Conservation (phyloP, 2,888 invertebrate species). For the Agriotes lineatus region DNA sequence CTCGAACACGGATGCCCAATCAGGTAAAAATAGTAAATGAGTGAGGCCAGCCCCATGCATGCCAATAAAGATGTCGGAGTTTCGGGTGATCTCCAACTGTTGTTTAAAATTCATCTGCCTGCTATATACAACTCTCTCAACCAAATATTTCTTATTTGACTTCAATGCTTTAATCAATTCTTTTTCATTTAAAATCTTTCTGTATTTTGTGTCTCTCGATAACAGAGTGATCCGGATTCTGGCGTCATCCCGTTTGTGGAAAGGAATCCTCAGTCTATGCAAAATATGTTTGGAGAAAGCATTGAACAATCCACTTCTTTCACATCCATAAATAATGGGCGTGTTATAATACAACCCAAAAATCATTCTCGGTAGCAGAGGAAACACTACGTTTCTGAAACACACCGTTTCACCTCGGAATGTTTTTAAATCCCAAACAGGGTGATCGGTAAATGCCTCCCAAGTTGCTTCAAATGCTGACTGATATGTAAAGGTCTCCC, state of each 20-base stretch:
- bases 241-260: constrained; percentile 67
- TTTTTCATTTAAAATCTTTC: constrained; percentile 90
- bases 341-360: constrained; percentile 98
- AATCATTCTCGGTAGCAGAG: constrained; percentile 95
- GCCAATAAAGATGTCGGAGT: constrained; percentile 94
- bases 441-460: constrained; percentile 88
- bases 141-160: constrained; percentile 73
- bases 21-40: constrained; percentile 94
- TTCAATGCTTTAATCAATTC: constrained; percentile 79
- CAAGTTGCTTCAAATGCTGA: constrained; percentile 91
- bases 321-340: constrained; percentile 95
- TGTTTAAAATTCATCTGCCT: constrained; percentile 72
- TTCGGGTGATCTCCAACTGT: constrained; percentile 85
- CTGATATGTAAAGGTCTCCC: constrained; percentile 94
- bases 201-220: constrained; percentile 87
- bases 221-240: constrained; percentile 88
- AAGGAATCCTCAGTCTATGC: constrained; percentile 80
- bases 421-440: constrained; percentile 88
- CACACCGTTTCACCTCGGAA: constrained; percentile 91
- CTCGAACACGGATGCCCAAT: constrained; percentile 97
- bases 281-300: constrained; percentile 93
- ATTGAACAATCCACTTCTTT: constrained; percentile 90
- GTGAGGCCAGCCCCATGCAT: constrained; percentile 99
- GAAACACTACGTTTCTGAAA: constrained; percentile 91
- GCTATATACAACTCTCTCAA: constrained; percentile 77